Percentiles rank a stretch among this genome's conserved stretches.
Evolutionary conservation across 2,113 vertebrate species (phyloP).

Genomic region (Vulpes lagopus): DNA sequence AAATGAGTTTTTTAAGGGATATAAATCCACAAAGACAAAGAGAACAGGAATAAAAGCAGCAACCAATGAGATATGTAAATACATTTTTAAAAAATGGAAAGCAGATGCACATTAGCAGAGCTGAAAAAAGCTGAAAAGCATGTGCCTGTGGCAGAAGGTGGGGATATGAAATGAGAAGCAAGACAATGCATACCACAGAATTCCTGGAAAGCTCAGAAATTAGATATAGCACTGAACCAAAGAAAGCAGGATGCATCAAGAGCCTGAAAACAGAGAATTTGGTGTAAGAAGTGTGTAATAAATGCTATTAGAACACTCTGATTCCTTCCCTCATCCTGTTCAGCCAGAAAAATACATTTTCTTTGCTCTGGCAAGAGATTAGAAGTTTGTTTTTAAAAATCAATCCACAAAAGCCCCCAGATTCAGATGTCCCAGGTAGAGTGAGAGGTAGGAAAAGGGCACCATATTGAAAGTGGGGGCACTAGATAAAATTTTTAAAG

Average conservation of each 20-base stretch:
- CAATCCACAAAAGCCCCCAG: background rate
- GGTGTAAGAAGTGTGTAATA: background rate
- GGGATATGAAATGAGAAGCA: background rate
- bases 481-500: background rate
- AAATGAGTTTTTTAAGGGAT: constrained; percentile 30
- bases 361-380: background rate
- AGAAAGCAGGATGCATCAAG: background rate
- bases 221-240: background rate
- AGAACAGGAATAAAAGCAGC: background rate
- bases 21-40: constrained; percentile 25
- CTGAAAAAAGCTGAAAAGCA: background rate
- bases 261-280: background rate
- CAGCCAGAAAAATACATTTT: background rate
- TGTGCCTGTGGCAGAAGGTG: background rate
- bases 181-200: background rate
- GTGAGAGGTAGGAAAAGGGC: background rate
- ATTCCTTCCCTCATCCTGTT: background rate
- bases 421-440: background rate
- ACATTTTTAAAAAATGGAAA: constrained; percentile 37
- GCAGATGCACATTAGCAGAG: background rate
- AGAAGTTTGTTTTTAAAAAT: constrained; percentile 21
- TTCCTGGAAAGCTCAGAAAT: background rate
- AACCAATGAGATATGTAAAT: background rate
- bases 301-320: background rate
- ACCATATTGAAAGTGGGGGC: background rate